A percentile compares a stretch with the other conserved stretches of the same genome.
Evolutionary conservation across 2,797 vertebrate genomes (phyloP).

Genomic region (Sebastes glaucus): DNA sequence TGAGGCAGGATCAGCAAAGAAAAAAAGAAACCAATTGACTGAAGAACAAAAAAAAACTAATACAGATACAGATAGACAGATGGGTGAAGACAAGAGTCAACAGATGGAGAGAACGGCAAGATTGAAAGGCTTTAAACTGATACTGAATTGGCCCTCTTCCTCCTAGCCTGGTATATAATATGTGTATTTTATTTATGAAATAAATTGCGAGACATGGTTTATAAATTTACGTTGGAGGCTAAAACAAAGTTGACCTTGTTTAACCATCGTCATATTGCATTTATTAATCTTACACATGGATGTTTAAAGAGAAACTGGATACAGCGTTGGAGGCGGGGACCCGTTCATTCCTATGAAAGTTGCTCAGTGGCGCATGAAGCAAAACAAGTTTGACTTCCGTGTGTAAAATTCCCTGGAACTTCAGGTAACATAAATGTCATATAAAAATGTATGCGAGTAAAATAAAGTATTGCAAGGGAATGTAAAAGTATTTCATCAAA

Average conservation of each 20-base stretch:
- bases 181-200: too few species aligned
- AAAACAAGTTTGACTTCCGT: too few species aligned
- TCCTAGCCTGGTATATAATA: background rate
- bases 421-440: background rate
- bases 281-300: background rate
- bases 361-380: too few species aligned
- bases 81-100: background rate
- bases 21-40: background rate
- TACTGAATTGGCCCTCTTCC: background rate
- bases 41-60: background rate
- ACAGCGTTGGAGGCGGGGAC: too few species aligned
- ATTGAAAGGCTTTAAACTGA: background rate
- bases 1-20: too few species aligned
- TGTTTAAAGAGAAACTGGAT: too few species aligned
- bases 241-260: background rate
- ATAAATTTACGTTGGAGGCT: background rate
- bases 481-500: background rate
- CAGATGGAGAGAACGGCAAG: background rate
- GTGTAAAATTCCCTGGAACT: too few species aligned
- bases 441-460: background rate
- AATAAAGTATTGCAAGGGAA: background rate
- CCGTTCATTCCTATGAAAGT: too few species aligned
- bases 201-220: background rate
- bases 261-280: background rate
- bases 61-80: too few species aligned